phyloP scores from a whole-genome alignment of 2,888 invertebrate species.

The Watsonalla cultraria region DNA sequence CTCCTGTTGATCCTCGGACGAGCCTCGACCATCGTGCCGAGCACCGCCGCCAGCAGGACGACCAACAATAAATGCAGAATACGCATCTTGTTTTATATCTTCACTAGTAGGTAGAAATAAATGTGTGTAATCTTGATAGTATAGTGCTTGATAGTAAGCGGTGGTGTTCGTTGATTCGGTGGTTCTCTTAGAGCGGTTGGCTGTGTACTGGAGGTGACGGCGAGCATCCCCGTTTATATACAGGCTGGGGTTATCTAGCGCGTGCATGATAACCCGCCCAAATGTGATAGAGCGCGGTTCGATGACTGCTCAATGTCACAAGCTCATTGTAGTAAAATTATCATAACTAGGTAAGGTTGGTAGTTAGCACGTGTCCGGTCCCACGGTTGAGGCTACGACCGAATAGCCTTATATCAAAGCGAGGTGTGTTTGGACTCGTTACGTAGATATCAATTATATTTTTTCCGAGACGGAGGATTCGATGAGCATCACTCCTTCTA shows the following conservation, averaged over 20 bases:
- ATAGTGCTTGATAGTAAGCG: conserved; percentile 12
- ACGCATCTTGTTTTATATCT: conserved; percentile 46
- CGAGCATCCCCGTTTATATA: conserved; percentile 53
- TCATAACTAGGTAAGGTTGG: conserved; percentile 36
- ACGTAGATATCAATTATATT: too few species aligned
- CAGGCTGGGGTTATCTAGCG: conserved; percentile 62
- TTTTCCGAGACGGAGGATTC: too few species aligned
- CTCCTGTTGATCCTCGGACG: conserved; percentile 30
- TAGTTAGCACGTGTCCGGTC: background rate
- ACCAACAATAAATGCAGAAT: conserved; percentile 40
- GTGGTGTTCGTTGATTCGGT: conserved; percentile 7
- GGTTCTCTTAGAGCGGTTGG: conserved; percentile 35
- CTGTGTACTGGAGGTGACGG: conserved; percentile 50
- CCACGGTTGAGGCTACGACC: background rate
- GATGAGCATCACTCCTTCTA: too few species aligned
- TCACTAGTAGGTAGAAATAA: background rate
- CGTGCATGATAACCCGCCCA: conserved; percentile 68
- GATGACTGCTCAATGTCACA: conserved; percentile 73
- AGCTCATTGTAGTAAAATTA: conserved; percentile 66
- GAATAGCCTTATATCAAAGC: too few species aligned
- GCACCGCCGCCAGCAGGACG: conserved; percentile 34
- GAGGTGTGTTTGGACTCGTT: too few species aligned
- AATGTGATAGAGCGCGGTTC: conserved; percentile 56
- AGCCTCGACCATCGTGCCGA: conserved; percentile 29
- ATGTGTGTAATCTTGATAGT: conserved; percentile 6